These are phyloP conservation scores for Acholoe squamosa DNA, from an alignment of 2,888 invertebrate species.

Conservation along the genomic window DNA sequence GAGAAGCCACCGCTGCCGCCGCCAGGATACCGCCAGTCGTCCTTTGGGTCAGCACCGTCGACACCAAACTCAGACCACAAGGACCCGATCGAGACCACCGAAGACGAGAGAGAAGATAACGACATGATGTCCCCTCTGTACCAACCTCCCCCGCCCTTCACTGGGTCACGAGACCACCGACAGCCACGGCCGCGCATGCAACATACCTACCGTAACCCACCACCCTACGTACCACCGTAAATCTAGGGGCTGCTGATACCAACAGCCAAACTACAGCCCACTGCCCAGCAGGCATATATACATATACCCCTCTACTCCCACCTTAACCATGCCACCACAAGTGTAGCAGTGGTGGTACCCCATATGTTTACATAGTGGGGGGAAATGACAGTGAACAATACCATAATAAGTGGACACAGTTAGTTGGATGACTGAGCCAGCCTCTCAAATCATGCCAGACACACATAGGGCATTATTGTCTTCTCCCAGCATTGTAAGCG, in stretches of 20 bases:
- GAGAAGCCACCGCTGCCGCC: conserved; percentile 91
- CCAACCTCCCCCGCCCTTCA: conserved; percentile 69
- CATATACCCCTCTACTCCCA: not conserved
- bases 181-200: conserved; percentile 76
- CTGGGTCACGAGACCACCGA: conserved; percentile 75
- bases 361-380: too few relatives aligned
- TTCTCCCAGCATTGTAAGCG: not conserved
- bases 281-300: too few relatives aligned
- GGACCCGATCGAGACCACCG: conserved; percentile 66
- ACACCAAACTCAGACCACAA: conserved; percentile 71
- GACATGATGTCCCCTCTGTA: conserved; percentile 65
- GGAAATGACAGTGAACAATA: too few relatives aligned
- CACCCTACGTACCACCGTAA: conserved; percentile 99
- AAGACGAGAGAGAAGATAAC: conserved; percentile 65
- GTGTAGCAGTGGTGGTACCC: not conserved
- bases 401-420: not conserved
- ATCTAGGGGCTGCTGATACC: not conserved
- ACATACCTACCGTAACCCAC: conserved; percentile 94
- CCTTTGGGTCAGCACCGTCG: conserved; percentile 65
- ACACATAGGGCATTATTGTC: not conserved
- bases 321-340: not conserved
- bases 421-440: not conserved
- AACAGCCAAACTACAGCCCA: not conserved
- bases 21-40: conserved; percentile 67
- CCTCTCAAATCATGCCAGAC: not conserved